A percentile compares a stretch with the other conserved stretches of the same genome.
Evolutionary conservation across 2,113 vertebrate genomes (phyloP).

Genomic region (Cebus imitator): DNA sequence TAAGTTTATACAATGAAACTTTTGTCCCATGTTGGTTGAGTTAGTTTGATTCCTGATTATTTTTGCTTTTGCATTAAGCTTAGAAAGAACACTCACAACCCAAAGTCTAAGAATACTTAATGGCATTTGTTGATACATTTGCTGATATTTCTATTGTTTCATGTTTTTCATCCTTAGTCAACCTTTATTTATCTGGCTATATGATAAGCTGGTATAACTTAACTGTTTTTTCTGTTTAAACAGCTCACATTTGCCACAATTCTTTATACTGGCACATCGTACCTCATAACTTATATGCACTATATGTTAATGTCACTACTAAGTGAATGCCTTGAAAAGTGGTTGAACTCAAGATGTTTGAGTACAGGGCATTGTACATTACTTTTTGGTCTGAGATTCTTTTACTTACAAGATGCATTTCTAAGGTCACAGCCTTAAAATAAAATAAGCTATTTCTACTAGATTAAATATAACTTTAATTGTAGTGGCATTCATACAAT

Average conservation of each 20-base stretch:
- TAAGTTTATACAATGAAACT: neutral
- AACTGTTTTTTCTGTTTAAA: neutral
- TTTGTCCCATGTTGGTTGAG: neutral
- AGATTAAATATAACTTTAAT: slow-evolving; percentile 78
- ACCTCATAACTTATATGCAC: neutral
- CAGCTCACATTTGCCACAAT: neutral
- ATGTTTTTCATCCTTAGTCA: neutral
- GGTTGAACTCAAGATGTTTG: neutral
- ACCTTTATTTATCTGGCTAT: neutral
- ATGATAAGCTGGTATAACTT: neutral
- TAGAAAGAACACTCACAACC: neutral
- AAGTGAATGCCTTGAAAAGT: slow-evolving; percentile 45
- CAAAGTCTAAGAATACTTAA: neutral
- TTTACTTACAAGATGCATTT: slow-evolving; percentile 22
- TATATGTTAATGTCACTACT: neutral
- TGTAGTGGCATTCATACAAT: slow-evolving; percentile 77
- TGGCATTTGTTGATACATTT: neutral
- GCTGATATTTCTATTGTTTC: neutral
- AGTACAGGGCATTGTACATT: neutral
- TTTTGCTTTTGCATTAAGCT: neutral
- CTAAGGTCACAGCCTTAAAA: slow-evolving; percentile 75
- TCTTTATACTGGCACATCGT: neutral
- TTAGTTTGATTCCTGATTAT: neutral
- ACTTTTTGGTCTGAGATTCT: neutral
- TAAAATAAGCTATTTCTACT: slow-evolving; percentile 77